Conservation (phyloP, 2,797 vertebrate species). For the Vultur gryphus region DNA sequence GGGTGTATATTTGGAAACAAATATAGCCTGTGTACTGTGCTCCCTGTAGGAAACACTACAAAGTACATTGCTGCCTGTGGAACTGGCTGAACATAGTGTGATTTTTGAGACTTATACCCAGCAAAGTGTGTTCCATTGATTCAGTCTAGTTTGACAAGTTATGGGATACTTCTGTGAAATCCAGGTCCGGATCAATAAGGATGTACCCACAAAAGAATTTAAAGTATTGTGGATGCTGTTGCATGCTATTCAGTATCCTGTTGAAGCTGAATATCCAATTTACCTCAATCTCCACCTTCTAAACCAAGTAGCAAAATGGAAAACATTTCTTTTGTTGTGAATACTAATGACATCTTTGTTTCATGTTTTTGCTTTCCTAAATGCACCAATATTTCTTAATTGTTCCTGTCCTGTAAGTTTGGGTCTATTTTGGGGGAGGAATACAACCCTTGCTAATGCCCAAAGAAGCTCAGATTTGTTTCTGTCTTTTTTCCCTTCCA, state of each 20-base stretch:
- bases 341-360: not conserved
- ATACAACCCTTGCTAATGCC: not conserved
- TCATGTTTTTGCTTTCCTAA: not conserved
- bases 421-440: not conserved
- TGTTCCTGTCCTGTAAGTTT: not conserved
- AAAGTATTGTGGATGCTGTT: not conserved
- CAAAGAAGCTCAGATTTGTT: not conserved
- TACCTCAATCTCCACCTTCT: not conserved
- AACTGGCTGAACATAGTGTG: not conserved
- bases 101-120: not conserved
- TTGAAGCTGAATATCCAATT: not conserved
- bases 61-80: not conserved
- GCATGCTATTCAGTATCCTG: not conserved
- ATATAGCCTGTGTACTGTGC: not conserved
- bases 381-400: not conserved
- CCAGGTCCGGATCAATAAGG: not conserved
- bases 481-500: conserved; percentile 55
- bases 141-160: not conserved
- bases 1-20: not conserved
- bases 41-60: not conserved
- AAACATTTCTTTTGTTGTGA: not conserved
- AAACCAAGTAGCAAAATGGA: not conserved
- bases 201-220: not conserved
- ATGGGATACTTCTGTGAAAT: not conserved
- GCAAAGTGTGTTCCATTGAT: not conserved